phyloP scores from a whole-genome alignment of 2,888 invertebrate species.

The Ditula angustiorana region DNA sequence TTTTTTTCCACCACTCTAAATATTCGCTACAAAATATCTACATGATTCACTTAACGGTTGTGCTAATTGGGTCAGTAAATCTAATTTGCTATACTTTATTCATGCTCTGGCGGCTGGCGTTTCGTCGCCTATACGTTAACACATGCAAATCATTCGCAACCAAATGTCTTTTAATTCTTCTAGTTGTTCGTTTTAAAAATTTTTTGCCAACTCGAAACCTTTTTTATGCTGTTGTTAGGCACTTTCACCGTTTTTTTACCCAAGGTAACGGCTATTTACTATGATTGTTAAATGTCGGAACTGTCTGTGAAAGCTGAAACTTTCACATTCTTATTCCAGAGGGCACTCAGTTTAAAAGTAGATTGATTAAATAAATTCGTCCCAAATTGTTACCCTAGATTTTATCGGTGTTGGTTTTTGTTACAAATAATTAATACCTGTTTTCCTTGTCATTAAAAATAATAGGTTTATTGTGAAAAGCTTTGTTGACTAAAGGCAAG shows the following conservation, averaged over 20 bases:
- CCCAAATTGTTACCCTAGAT: background rate
- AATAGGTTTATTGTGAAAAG: background rate
- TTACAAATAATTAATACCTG: background rate
- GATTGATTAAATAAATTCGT: background rate
- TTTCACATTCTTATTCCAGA: slow-evolving; percentile 5
- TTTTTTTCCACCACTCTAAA: background rate
- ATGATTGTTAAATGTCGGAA: background rate
- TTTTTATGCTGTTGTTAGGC: slow-evolving; percentile 7
- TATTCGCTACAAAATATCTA: background rate
- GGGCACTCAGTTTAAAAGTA: background rate
- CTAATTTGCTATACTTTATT: slow-evolving; percentile 43
- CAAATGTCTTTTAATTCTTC: background rate
- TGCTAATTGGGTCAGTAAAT: slow-evolving; percentile 47
- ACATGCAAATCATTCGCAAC: background rate
- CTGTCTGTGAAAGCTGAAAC: slow-evolving; percentile 17
- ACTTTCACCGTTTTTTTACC: slow-evolving; percentile 35
- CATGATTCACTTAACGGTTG: slow-evolving; percentile 21
- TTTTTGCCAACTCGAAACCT: background rate
- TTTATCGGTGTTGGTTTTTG: no score
- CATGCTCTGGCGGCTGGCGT: slow-evolving; percentile 15
- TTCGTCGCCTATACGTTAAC: background rate
- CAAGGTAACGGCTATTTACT: background rate
- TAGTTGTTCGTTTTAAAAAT: background rate
- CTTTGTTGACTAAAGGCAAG: slow-evolving; percentile 11
- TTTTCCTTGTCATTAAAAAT: background rate